These are phyloP conservation scores for Thysanoteuthis rhombus DNA, from an alignment of 2,888 invertebrate species.

Conservation along the genomic window DNA sequence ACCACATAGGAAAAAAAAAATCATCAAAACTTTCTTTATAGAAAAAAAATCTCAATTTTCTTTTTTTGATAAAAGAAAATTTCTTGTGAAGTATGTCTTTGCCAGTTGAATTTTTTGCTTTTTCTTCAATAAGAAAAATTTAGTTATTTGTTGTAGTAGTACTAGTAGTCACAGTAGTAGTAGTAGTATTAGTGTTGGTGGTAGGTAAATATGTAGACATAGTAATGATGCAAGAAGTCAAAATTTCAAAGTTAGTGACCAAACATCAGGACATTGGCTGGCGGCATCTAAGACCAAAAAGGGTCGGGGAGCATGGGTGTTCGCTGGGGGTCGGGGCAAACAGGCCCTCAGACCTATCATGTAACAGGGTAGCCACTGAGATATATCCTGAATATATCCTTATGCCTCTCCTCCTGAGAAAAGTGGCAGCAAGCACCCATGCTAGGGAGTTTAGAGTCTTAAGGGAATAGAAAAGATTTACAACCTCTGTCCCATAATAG, in stretches of 20 bases:
- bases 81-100: neutral
- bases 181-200: neutral
- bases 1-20: neutral
- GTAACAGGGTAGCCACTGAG: no score
- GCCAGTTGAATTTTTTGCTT: neutral
- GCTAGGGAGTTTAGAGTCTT: neutral
- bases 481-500: no score
- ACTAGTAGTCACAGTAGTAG: neutral
- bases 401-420: no score
- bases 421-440: neutral
- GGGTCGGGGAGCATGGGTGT: no score
- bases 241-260: neutral
- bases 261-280: neutral
- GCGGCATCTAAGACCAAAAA: no score
- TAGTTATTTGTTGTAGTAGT: neutral
- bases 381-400: no score
- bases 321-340: no score
- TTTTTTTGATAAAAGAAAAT: neutral
- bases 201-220: neutral
- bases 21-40: neutral
- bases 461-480: neutral
- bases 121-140: neutral
- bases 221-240: neutral
- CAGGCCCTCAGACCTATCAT: no score
- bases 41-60: neutral